Base-by-base conservation (phyloP, 2,113 vertebrate species). In the Noctilio leporinus region DNA sequence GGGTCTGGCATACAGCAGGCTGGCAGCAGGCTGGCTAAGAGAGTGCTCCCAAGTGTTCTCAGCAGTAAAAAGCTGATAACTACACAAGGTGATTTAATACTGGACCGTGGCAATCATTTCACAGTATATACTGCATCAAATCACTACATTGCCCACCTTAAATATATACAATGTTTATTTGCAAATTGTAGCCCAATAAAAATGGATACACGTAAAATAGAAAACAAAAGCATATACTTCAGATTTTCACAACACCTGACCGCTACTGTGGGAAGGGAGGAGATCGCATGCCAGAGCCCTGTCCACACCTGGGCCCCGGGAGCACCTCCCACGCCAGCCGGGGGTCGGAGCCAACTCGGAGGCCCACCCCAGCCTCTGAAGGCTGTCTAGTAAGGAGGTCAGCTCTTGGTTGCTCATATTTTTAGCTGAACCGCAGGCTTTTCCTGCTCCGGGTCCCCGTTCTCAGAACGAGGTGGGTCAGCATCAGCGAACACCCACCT, bases 1-100 rank as follows among this genome's bases (percentile, higher is more conserved):
- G 47, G 28, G 28, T 5, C 4, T 6, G 24, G 35, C 16, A 38
- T 15, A 7, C 14, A 4, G 4, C 4, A 10, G 5, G 2, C 15
- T 15, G 33, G 5, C 65, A 19, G 12, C 14, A 26, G 40, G 22
- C 20, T 30, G 38, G 72, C 86, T 28, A 19, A 28, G 38, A 35
- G 55, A 64, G 55, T 35, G 22, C n/a, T 7, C 53, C 8, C 20
- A 20, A 69, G 49, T 28, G 67, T 15, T 28, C 49, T 59, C 51
- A 11, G 4, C 64, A 33, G 19, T 14, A 38, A 62, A 19, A 43
- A 45, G 43, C 10, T 4, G 49, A 17, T 2, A 57, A 8, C 0
- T 9, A 20, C 2, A 22, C 17, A 70, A 67, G 33, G 33, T 24
- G 38, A 24, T 10, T 12, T 35, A 28, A 47, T 38, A 38, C 33